phyloP scores from a whole-genome alignment of 1,140 invertebrate species.

The Olivierus martensii region DNA sequence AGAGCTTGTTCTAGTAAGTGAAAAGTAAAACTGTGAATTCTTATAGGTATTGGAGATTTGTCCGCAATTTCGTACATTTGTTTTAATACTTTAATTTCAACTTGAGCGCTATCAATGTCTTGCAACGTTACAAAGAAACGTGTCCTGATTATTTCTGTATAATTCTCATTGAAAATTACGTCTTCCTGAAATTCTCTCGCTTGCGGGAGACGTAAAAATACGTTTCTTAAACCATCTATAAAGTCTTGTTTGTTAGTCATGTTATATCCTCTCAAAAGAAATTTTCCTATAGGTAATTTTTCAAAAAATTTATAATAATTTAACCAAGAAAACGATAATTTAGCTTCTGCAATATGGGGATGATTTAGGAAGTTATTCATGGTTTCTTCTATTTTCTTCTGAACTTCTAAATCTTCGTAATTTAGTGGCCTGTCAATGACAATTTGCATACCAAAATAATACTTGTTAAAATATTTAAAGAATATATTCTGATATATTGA shows the following conservation, averaged over 20 bases:
- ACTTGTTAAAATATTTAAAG: slow-evolving; percentile 60
- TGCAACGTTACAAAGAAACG: slow-evolving; percentile 76
- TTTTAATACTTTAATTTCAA: slow-evolving; percentile 77
- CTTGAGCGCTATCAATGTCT: slow-evolving; percentile 74
- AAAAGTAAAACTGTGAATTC: slow-evolving; percentile 85
- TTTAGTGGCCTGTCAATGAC: slow-evolving; percentile 67
- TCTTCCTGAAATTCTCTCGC: neutral
- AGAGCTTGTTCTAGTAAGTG: slow-evolving; percentile 92
- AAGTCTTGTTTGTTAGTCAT: neutral
- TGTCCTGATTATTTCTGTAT: slow-evolving; percentile 61
- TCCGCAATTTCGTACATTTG: slow-evolving; percentile 59
- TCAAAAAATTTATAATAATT: slow-evolving; percentile 65
- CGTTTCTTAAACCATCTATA: neutral
- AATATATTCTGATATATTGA: no score
- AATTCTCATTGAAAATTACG: slow-evolving; percentile 14
- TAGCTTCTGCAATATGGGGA: no score
- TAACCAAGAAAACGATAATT: slow-evolving; percentile 51
- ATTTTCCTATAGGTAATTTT: slow-evolving; percentile 46
- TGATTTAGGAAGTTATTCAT: slow-evolving; percentile 58
- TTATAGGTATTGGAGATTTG: slow-evolving; percentile 62
- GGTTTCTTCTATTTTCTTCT: slow-evolving; percentile 60
- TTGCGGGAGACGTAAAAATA: neutral
- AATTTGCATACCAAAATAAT: slow-evolving; percentile 77
- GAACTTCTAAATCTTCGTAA: slow-evolving; percentile 64
- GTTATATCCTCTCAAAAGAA: neutral